Base-by-base conservation (phyloP, 1,140 invertebrate species). In the Leucophenga varia region DNA sequence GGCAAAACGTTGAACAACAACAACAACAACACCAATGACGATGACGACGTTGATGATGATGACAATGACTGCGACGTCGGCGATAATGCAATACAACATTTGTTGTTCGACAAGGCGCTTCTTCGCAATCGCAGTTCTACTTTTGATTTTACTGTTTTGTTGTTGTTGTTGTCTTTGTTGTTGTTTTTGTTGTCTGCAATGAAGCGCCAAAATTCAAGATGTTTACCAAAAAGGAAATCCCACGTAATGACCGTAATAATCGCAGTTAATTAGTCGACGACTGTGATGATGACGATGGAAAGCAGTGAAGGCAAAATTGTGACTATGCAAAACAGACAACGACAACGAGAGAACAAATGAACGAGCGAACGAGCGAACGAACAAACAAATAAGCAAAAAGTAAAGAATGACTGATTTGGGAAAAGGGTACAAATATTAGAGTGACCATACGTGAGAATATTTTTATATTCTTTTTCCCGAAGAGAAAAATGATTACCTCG, bases 161-260 rank as follows among this genome's bases (percentile, higher is more conserved):
- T 37, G 14, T 37, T 37, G 35, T 19, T 10, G 9, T 37, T 10
- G 35, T 17, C 18, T 3, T 37, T 37, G 55, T 52, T 49, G 56
- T 59, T 25, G 54, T 54, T 47, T 50, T 45, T 47, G 55, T 54
- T 52, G 30, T 39, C 47, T 51, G 49, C n/a, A n/a, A n/a, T 34
- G 47, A 54, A 54, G 58, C 56, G 63, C 61, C 59, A 65, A 72
- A 72, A 72, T 64, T 72, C 69, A 72, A 72, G 69, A 72, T 72
- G 69, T 72, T 72, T 65, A 72, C 68, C 61, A 20, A 61, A 69
- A 59, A 72, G 64, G 69, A 73, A 73, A 73, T 72, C 70, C 70
- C 70, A 73, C 70, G 70, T 73, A 73, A 73, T 73, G 70, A 72
- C 70, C 70, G 70, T 72, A 73, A 73, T 73, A 73, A 73, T 73